Percentiles rank a stretch among this genome's conserved stretches.
These are phyloP conservation scores for Ceratina japonica DNA, from an alignment of 1,140 invertebrate species.

Conservation along the genomic window DNA sequence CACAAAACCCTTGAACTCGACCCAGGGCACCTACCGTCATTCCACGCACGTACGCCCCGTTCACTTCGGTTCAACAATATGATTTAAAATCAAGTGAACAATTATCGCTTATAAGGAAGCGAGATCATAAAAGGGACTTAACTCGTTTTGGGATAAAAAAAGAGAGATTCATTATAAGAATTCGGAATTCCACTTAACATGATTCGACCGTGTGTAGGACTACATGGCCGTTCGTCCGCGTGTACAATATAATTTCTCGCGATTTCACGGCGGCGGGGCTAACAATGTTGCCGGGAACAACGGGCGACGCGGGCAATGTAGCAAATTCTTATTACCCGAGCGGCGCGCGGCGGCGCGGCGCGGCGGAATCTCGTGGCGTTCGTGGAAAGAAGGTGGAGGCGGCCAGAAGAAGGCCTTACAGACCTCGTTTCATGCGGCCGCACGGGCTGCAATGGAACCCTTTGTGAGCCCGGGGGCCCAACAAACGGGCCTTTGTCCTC, in stretches of 20 bases:
- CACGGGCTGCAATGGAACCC: constrained; percentile 60
- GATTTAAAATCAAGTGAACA: no score
- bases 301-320: constrained; percentile 11
- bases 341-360: neutral
- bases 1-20: constrained; percentile 71
- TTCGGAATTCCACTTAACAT: no score
- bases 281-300: neutral
- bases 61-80: no score
- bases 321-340: constrained; percentile 38
- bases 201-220: no score
- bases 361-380: constrained; percentile 4
- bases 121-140: no score
- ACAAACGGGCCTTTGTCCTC: constrained; percentile 68
- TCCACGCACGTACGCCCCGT: constrained; percentile 46
- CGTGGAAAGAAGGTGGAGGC: constrained; percentile 32
- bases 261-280: neutral
- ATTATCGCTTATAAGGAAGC: no score
- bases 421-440: constrained; percentile 47
- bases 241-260: constrained; percentile 4
- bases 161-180: no score
- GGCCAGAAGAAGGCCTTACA: constrained; percentile 13
- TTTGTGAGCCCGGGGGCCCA: constrained; percentile 63
- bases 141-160: no score
- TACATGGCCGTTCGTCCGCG: neutral
- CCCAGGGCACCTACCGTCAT: constrained; percentile 38